Evolutionary conservation across 1,140 invertebrate species (phyloP).

Genomic region (Akabosia matsudoensis): DNA sequence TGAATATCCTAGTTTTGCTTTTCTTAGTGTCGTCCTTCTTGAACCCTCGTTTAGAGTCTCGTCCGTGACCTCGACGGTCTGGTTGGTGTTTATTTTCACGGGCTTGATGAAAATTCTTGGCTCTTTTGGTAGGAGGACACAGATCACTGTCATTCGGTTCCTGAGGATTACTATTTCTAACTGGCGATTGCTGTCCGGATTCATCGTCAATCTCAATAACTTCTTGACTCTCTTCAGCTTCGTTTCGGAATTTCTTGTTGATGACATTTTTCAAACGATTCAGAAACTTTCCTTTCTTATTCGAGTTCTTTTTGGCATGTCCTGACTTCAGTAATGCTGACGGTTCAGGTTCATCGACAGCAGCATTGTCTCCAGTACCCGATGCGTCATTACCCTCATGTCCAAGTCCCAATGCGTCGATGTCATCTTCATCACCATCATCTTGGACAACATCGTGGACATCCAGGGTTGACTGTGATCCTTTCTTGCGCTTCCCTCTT

Average conservation of each 20-base stretch:
- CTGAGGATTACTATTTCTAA: not conserved
- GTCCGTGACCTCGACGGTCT: not conserved
- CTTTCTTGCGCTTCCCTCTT: not conserved
- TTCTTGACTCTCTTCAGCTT: not conserved
- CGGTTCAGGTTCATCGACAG: not conserved
- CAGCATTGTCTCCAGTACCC: too few relatives aligned
- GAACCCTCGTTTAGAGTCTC: not conserved
- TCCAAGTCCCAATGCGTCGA: not conserved
- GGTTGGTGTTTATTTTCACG: not conserved
- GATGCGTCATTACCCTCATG: not conserved
- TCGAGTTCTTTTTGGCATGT: not conserved
- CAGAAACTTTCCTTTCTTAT: conserved; percentile 5
- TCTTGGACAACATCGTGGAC: too few relatives aligned
- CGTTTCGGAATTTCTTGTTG: not conserved
- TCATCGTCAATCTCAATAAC: not conserved
- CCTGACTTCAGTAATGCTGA: not conserved
- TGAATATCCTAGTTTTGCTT: conserved; percentile 16
- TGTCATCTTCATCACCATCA: not conserved
- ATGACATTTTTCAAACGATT: conserved; percentile 21
- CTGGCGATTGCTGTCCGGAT: not conserved
- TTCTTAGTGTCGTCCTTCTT: conserved; percentile 3
- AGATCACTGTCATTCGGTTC: not conserved
- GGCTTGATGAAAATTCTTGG: not conserved
- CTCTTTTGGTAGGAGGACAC: not conserved
- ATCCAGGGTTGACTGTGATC: not conserved